These are phyloP conservation scores for Marronus borbonicus DNA, from an alignment of 2,888 invertebrate species.

Conservation along the genomic window DNA sequence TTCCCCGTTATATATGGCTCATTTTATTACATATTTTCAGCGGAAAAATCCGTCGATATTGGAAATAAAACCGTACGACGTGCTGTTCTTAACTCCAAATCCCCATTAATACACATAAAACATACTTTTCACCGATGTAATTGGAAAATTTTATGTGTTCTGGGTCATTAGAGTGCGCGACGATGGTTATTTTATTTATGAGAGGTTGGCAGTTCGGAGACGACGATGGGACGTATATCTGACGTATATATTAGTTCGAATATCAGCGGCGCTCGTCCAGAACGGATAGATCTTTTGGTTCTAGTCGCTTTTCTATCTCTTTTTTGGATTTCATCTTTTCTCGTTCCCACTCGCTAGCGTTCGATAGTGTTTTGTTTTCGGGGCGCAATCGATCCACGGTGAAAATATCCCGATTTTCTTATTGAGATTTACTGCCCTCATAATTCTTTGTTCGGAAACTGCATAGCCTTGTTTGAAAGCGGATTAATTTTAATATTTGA, in stretches of 20 bases:
- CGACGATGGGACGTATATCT: not conserved
- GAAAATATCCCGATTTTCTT: conserved; percentile 26
- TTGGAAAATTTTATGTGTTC: conserved; percentile 43
- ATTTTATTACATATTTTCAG: conserved; percentile 48
- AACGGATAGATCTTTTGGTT: not conserved
- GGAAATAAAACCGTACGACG: conserved; percentile 37
- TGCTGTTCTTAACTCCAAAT: conserved; percentile 44
- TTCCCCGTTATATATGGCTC: conserved; percentile 45
- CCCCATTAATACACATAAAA: conserved; percentile 42
- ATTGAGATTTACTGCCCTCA: conserved; percentile 38
- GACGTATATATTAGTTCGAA: conserved; percentile 41
- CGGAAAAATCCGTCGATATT: conserved; percentile 48
- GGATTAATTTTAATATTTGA: conserved; percentile 36
- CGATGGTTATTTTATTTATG: conserved; percentile 43
- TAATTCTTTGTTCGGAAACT: conserved; percentile 34
- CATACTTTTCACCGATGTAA: conserved; percentile 39
- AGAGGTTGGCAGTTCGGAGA: conserved; percentile 1
- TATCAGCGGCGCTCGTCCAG: not conserved
- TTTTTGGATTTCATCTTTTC: conserved; percentile 9
- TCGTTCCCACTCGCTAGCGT: not conserved
- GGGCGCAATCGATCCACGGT: not conserved
- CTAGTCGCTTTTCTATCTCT: not conserved
- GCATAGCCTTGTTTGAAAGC: not conserved
- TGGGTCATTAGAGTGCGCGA: conserved; percentile 28
- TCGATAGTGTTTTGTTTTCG: conserved; percentile 19